Percentiles rank a stretch among this genome's conserved stretches.
Conservation (phyloP, 2,888 invertebrate species). For the Drosophila mettleri region DNA sequence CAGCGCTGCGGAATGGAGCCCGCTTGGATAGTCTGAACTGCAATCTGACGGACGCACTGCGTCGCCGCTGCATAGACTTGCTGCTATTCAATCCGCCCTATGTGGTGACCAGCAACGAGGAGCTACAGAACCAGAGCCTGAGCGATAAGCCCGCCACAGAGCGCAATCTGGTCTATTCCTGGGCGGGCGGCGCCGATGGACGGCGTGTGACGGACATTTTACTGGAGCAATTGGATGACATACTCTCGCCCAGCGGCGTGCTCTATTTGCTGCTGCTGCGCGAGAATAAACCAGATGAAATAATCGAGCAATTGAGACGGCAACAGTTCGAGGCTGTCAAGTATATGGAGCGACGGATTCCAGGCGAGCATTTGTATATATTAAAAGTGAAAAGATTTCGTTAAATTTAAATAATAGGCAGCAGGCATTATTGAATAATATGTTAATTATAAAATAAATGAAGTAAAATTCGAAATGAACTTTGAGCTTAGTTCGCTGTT, state of each 20-base stretch:
- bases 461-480: not conserved
- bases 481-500: not conserved
- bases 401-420: no score
- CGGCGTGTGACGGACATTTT: constrained; percentile 91
- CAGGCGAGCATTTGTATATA: constrained; percentile 94
- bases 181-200: constrained; percentile 92
- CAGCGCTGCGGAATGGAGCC: constrained; percentile 89
- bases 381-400: constrained; percentile 87
- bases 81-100: constrained; percentile 99
- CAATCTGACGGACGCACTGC: constrained; percentile 88
- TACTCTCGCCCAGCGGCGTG: constrained; percentile 90
- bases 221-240: constrained; percentile 88
- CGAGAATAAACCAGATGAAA: constrained; percentile 93
- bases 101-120: constrained; percentile 93
- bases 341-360: constrained; percentile 91
- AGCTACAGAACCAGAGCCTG: constrained; percentile 86
- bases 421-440: not conserved
- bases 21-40: constrained; percentile 88
- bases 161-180: constrained; percentile 83
- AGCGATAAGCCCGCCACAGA: constrained; percentile 29
- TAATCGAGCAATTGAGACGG: constrained; percentile 87
- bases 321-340: constrained; percentile 87
- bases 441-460: not conserved
- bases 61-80: constrained; percentile 90
- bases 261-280: constrained; percentile 95